A percentile compares a stretch with the other conserved stretches of the same genome.
Evolutionary conservation across 2,888 invertebrate genomes (phyloP).

Genomic region (Sphecodes monilicornis): DNA sequence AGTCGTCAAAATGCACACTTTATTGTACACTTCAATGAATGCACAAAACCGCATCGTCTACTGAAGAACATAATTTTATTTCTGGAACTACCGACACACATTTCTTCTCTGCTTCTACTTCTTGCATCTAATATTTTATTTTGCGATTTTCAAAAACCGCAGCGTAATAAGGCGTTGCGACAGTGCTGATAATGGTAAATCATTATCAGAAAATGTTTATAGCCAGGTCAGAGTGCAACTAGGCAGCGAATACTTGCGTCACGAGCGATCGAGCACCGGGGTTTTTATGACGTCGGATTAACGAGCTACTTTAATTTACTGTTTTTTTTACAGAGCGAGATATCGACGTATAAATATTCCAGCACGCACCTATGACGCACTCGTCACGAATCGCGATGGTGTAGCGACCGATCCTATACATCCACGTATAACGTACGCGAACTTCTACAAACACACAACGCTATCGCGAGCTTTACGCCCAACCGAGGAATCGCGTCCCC

Average conservation of each 20-base stretch:
- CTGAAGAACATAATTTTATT: no score
- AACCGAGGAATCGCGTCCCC: constrained; percentile 43
- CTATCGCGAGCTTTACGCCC: constrained; percentile 44
- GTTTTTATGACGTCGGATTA: constrained; percentile 47
- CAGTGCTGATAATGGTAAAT: background rate
- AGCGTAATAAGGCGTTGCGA: no score
- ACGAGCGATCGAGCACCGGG: constrained; percentile 31
- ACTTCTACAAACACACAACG: background rate
- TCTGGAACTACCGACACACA: no score
- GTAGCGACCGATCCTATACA: background rate
- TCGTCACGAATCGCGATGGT: constrained; percentile 27
- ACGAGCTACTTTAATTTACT: constrained; percentile 63
- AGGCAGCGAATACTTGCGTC: background rate
- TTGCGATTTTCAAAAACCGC: no score
- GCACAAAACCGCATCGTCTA: no score
- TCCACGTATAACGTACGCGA: background rate
- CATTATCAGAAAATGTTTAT: background rate
- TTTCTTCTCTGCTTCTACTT: no score
- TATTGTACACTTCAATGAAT: no score
- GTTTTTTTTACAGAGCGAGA: constrained; percentile 10
- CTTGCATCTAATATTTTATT: no score
- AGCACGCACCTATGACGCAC: constrained; percentile 44
- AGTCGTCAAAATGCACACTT: no score
- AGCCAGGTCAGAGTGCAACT: background rate
- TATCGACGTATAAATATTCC: constrained; percentile 41